Conservation (phyloP, 2,888 invertebrate genomes). For the Phytoseiulus persimilis region DNA sequence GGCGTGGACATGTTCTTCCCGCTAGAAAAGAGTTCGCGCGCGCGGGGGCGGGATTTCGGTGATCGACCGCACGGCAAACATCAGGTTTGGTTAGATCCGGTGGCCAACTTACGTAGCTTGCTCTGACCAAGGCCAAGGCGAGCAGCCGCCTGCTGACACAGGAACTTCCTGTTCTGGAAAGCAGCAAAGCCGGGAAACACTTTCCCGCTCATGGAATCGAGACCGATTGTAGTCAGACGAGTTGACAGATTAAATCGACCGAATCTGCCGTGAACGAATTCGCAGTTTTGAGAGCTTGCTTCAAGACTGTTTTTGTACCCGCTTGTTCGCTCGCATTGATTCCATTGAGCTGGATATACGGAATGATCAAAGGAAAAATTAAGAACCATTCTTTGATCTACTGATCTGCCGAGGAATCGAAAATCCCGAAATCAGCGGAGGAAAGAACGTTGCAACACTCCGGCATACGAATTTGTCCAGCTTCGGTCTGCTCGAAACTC, state of each 20-base stretch:
- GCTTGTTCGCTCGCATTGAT: background rate
- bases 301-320: background rate
- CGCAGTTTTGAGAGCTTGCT: background rate
- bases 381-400: background rate
- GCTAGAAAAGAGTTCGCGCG: background rate
- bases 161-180: background rate
- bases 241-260: background rate
- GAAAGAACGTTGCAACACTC: background rate
- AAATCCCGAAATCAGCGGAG: background rate
- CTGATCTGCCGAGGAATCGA: background rate
- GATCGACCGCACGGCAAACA: background rate
- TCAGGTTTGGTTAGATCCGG: background rate
- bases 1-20: background rate
- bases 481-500: background rate
- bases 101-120: background rate
- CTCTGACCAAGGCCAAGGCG: background rate
- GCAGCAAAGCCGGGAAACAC: background rate
- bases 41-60: background rate
- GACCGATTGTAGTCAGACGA: background rate
- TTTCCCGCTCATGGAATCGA: background rate
- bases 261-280: background rate
- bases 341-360: background rate
- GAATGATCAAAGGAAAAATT: too few species aligned
- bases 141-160: background rate
- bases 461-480: background rate